Evolutionary conservation across 2,113 vertebrate genomes (phyloP), one percentile per base, ranked within the genome.

Genomic region (Spea bombifrons): DNA sequence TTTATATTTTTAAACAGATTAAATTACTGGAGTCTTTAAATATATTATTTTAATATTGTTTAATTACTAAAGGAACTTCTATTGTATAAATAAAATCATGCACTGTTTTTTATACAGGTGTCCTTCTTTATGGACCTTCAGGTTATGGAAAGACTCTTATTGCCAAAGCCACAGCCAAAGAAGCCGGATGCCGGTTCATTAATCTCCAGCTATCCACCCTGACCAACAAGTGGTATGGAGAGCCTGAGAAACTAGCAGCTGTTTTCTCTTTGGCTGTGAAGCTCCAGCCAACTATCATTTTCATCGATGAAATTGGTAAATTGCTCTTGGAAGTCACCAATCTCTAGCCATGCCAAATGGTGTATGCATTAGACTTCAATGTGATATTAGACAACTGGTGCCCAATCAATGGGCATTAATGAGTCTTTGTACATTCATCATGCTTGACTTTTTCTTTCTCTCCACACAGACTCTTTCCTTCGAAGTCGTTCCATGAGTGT

Each of bases 211-310:
- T 96, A 7, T 99, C 97, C 55, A 99, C 96, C 0, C 85, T 99
- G 89, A 99, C 96, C 0, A 97, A 99, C 86, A 99, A 99, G 59
- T 99, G 97, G 97, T 99, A 99, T 5, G 97, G 97, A 52, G 97
- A 99, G 80, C 98, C 97, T 5, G 97, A 99, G 88, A 99, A 99
- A 72, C 88, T 99, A 69, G 95, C 97, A 0, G 97, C 97, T 0
- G 97, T 99, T 63, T 99, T 99, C 89, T 94, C 97, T 3, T 87
- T 99, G 84, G 97, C 97, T 44, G 83, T 99, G 48, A 99, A 99
- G 48, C 93, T 99, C n/a, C 97, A 98, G 78, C 97, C 97, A 0
- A 93, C 96, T 44, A 94, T 99, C 89, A 98, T 99, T 85, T 99
- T 99, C 83, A 96, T 99, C 46, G 97, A 99, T n/a, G 97, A 99